These are phyloP conservation scores for Hylia prasina DNA, from an alignment of 2,113 vertebrate species.

Conservation along the genomic window DNA sequence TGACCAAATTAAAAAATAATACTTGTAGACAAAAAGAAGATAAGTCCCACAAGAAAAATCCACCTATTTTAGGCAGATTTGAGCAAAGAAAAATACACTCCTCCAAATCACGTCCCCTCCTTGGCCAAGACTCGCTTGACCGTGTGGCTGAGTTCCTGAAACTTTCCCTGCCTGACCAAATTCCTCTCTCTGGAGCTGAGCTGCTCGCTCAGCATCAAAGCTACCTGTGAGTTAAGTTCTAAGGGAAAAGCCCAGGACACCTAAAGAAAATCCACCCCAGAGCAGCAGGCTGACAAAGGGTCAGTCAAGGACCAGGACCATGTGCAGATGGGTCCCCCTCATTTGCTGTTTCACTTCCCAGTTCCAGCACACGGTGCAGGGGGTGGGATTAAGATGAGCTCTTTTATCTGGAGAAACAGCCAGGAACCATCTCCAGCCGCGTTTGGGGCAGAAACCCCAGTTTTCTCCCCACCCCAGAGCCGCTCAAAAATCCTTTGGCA, in stretches of 20 bases:
- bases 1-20: not conserved
- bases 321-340: not conserved
- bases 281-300: not conserved
- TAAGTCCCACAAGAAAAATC: not conserved
- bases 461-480: not conserved
- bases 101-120: not conserved
- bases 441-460: rapidly evolving
- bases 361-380: not conserved
- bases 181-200: not conserved
- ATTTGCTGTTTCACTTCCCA: not conserved
- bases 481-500: not conserved
- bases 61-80: not conserved
- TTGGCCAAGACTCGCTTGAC: rapidly evolving
- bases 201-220: not conserved
- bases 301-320: not conserved
- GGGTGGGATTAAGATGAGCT: not conserved
- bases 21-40: not conserved
- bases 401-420: not conserved
- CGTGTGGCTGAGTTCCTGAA: not conserved
- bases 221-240: not conserved
- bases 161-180: not conserved
- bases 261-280: not conserved
- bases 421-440: not conserved
- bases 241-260: not conserved
- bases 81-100: not conserved